These are phyloP conservation scores for Penelope pileata DNA, from an alignment of 2,113 vertebrate species.

Conservation along the genomic window DNA sequence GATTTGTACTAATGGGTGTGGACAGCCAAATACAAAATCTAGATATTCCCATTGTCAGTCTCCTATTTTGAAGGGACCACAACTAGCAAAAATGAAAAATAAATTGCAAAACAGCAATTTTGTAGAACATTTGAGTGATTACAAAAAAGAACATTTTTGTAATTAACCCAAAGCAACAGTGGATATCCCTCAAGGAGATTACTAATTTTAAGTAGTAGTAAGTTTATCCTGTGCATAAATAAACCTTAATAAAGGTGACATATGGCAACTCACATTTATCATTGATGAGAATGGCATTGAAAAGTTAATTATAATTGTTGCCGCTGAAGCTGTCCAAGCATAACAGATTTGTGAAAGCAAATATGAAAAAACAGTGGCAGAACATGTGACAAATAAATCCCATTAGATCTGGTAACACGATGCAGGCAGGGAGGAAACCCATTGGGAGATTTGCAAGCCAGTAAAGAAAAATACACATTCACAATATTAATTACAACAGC, in stretches of 20 bases:
- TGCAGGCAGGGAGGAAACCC: constrained; percentile 32
- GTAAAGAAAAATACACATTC: constrained; percentile 50
- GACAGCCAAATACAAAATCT: background rate
- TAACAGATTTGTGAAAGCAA: constrained; percentile 59
- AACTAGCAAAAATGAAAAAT: constrained; percentile 19
- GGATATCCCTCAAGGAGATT: constrained; percentile 45
- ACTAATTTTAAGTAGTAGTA: constrained; percentile 51
- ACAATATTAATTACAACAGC: constrained; percentile 53
- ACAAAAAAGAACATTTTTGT: constrained; percentile 24
- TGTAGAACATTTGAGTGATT: constrained; percentile 30
- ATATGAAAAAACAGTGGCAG: constrained; percentile 59
- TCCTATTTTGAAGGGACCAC: background rate
- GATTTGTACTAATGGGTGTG: background rate
- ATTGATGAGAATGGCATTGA: constrained; percentile 22
- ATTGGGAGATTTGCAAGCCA: constrained; percentile 33
- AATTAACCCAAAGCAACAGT: background rate
- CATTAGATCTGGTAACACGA: constrained; percentile 11
- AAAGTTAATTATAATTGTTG: constrained; percentile 19
- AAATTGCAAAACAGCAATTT: constrained; percentile 35
- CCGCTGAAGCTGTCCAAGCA: constrained; percentile 49
- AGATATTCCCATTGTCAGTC: background rate
- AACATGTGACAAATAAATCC: constrained; percentile 64
- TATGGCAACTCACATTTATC: constrained; percentile 47
- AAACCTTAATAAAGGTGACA: constrained; percentile 45
- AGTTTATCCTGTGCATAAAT: constrained; percentile 48